Percentiles rank a stretch among this genome's conserved stretches.
Conservation (phyloP, 2,888 invertebrate species). For the Dusona sp. region DNA sequence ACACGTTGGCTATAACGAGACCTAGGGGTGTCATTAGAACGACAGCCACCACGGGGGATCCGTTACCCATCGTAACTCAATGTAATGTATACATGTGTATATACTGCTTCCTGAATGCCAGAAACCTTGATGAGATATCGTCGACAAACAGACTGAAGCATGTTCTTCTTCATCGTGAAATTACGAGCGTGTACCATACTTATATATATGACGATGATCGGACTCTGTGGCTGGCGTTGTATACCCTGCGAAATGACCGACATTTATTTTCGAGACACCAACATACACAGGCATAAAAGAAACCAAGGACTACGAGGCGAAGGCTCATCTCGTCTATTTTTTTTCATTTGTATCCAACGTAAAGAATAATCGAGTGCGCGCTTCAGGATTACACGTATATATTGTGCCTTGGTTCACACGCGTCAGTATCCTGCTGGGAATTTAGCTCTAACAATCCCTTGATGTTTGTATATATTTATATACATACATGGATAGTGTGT, state of each 20-base stretch:
- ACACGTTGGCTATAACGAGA: constrained; percentile 47
- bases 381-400: constrained; percentile 35
- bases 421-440: constrained; percentile 60
- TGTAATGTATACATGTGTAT: constrained; percentile 24
- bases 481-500: constrained; percentile 5
- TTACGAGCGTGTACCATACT: constrained; percentile 41
- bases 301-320: constrained; percentile 55
- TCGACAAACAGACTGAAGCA: constrained; percentile 29
- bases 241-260: constrained; percentile 70
- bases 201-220: constrained; percentile 47
- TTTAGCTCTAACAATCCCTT: constrained; percentile 12
- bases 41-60: constrained; percentile 58
- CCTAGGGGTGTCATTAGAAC: constrained; percentile 55
- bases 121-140: constrained; percentile 22
- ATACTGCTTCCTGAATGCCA: constrained; percentile 10
- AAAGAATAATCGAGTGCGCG: constrained; percentile 42
- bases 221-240: constrained; percentile 39
- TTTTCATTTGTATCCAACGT: constrained; percentile 28
- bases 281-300: not conserved
- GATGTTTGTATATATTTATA: constrained; percentile 21
- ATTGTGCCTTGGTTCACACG: constrained; percentile 37
- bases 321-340: constrained; percentile 31
- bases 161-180: constrained; percentile 57
- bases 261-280: constrained; percentile 70
- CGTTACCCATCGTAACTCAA: constrained; percentile 52